phyloP scores from a whole-genome alignment of 1,140 invertebrate genomes.

The Anthonomus grandis region DNA sequence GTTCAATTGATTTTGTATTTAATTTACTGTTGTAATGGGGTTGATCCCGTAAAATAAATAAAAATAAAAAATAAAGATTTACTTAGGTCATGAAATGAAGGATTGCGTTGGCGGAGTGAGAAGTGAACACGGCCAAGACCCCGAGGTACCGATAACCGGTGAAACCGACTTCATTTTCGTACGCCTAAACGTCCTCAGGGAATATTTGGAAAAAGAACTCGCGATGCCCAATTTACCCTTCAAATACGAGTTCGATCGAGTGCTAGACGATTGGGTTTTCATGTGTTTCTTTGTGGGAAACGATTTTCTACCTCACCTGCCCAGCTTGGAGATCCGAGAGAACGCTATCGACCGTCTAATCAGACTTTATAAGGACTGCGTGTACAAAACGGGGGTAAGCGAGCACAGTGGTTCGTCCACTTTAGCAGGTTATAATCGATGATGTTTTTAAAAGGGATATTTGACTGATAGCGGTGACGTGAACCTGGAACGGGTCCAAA shows the following conservation, averaged over 20 bases:
- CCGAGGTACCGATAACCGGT: constrained; percentile 51
- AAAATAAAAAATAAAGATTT: constrained; percentile 10
- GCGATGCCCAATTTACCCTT: constrained; percentile 93
- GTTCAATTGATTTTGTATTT: too few species aligned
- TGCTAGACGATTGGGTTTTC: constrained; percentile 98
- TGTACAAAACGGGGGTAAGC: constrained; percentile 83
- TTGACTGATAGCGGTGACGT: constrained; percentile 94
- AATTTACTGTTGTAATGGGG: too few species aligned
- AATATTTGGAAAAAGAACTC: constrained; percentile 92
- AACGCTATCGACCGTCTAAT: constrained; percentile 95
- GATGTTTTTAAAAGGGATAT: constrained; percentile 68
- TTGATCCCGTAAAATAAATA: too few species aligned
- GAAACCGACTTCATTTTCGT: constrained; percentile 88
- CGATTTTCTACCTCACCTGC: constrained; percentile 98
- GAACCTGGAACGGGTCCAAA: constrained; percentile 86
- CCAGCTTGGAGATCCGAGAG: constrained; percentile 97
- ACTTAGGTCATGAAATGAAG: constrained; percentile 88
- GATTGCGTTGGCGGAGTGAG: constrained; percentile 73
- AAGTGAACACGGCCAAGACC: constrained; percentile 23
- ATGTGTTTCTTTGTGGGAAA: constrained; percentile 99
- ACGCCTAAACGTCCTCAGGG: constrained; percentile 85
- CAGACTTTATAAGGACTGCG: constrained; percentile 90
- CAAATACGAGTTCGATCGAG: constrained; percentile 83
- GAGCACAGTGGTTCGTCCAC: not conserved
- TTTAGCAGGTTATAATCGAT: not conserved